phyloP scores from a whole-genome alignment of 2,113 vertebrate species.

The Poeciliopsis occidentalis region DNA sequence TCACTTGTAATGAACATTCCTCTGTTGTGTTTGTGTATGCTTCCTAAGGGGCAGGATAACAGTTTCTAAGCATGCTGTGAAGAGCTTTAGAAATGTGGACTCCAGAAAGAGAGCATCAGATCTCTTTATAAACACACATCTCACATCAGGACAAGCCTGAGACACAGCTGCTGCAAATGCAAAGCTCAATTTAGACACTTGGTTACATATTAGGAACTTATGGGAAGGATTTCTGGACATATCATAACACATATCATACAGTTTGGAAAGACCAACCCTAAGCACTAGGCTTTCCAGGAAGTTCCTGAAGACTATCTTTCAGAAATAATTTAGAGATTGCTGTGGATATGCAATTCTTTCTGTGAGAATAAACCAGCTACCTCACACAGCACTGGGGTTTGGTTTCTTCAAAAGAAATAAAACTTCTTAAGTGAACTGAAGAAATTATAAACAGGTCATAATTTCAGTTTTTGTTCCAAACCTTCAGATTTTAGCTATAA shows the following conservation, averaged over 20 bases:
- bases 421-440: too few relatives aligned
- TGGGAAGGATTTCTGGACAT: background rate
- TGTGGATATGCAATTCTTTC: background rate
- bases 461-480: too few relatives aligned
- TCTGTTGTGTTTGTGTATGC: background rate
- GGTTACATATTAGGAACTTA: background rate
- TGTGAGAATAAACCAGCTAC: background rate
- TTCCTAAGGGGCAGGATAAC: slow-evolving; percentile 11
- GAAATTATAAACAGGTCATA: too few relatives aligned
- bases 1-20: background rate
- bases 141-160: background rate
- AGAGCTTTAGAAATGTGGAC: background rate
- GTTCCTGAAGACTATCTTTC: background rate
- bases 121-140: background rate
- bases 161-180: slow-evolving; percentile 3
- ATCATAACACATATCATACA: background rate
- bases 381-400: too few relatives aligned
- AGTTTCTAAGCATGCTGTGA: background rate
- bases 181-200: background rate
- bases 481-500: too few relatives aligned
- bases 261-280: background rate
- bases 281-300: too few relatives aligned
- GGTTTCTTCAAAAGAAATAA: too few relatives aligned
- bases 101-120: background rate
- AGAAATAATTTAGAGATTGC: background rate